phyloP scores from a whole-genome alignment of 2,888 invertebrate species.

The Dicyrtomina minuta region DNA sequence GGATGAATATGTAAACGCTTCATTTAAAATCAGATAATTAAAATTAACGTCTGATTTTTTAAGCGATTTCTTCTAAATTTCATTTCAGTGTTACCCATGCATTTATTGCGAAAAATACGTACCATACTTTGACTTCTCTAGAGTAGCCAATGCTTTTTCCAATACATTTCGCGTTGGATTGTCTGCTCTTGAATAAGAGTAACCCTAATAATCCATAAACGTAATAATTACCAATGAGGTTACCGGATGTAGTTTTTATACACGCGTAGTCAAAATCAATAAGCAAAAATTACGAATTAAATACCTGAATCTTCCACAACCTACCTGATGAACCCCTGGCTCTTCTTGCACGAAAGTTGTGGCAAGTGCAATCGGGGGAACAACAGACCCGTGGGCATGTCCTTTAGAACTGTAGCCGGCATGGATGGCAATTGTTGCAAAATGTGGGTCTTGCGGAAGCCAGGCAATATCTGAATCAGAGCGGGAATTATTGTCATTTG shows the following conservation, averaged over 20 bases:
- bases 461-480: not conserved
- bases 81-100: not conserved
- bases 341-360: conserved; percentile 89
- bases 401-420: conserved; percentile 83
- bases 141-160: conserved; percentile 81
- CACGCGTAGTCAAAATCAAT: not conserved
- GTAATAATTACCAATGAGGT: not conserved
- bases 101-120: too few relatives aligned
- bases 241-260: not conserved
- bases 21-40: too few relatives aligned
- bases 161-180: conserved; percentile 89
- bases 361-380: conserved; percentile 79
- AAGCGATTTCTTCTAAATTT: too few relatives aligned
- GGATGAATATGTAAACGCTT: conserved; percentile 33
- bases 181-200: conserved; percentile 70
- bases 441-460: conserved; percentile 60
- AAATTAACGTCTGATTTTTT: too few relatives aligned
- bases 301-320: not conserved
- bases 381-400: conserved; percentile 82
- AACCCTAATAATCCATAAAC: not conserved
- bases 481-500: not conserved
- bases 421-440: conserved; percentile 90
- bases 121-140: conserved; percentile 85
- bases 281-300: not conserved
- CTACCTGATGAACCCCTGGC: conserved; percentile 69